These are phyloP conservation scores for Pharmacophagus antenor DNA, from an alignment of 2,888 invertebrate genomes.

Conservation along the genomic window DNA sequence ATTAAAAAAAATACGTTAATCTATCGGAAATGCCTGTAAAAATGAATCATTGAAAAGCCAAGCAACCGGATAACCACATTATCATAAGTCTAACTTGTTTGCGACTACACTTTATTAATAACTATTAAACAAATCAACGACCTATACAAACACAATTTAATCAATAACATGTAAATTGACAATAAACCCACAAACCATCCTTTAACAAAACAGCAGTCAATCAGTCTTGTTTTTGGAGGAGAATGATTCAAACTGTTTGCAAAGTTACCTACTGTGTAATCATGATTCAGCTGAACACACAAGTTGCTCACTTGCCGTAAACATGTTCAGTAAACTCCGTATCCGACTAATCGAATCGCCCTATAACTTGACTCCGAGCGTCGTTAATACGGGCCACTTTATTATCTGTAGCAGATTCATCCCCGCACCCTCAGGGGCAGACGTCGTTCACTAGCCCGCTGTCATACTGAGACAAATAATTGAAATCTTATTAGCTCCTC, in stretches of 20 bases:
- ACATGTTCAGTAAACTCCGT: slow-evolving; percentile 60
- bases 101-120: not conserved
- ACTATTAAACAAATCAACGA: not conserved
- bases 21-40: no score
- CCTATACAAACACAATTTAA: not conserved
- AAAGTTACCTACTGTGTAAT: slow-evolving; percentile 43
- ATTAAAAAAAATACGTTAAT: no score
- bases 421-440: slow-evolving; percentile 39
- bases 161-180: not conserved
- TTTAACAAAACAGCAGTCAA: slow-evolving; percentile 17
- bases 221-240: slow-evolving; percentile 19
- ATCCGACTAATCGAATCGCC: slow-evolving; percentile 67
- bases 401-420: slow-evolving; percentile 58
- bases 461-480: slow-evolving; percentile 44
- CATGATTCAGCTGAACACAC: slow-evolving; percentile 49
- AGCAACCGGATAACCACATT: not conserved
- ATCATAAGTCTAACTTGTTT: not conserved
- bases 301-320: slow-evolving; percentile 53
- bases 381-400: slow-evolving; percentile 64
- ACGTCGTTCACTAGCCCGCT: slow-evolving; percentile 38
- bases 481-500: slow-evolving; percentile 39
- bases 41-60: no score
- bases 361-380: slow-evolving; percentile 57
- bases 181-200: slow-evolving; percentile 15
- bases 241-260: slow-evolving; percentile 27